phyloP scores from a whole-genome alignment of 2,888 invertebrate species.

The Lycia hirtaria region DNA sequence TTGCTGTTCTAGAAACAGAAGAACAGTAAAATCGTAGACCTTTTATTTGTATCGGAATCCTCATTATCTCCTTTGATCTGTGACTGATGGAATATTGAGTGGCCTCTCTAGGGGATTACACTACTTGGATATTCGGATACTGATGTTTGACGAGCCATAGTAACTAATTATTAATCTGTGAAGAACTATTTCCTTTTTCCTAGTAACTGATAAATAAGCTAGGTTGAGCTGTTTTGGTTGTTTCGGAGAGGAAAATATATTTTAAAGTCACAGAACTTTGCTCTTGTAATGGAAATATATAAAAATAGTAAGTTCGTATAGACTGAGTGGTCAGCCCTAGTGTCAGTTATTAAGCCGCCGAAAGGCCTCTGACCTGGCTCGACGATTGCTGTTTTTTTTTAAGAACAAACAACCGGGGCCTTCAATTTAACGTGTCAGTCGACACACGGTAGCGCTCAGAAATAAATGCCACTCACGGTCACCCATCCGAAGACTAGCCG shows the following conservation, averaged over 20 bases:
- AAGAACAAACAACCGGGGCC: too few species aligned
- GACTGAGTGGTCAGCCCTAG: too few species aligned
- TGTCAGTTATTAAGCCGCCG: too few species aligned
- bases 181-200: neutral
- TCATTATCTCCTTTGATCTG: constrained; percentile 26
- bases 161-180: neutral
- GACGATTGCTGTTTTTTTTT: too few species aligned
- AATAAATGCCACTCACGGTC: too few species aligned
- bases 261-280: constrained; percentile 3
- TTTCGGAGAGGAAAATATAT: constrained; percentile 5
- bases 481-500: too few species aligned
- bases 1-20: neutral
- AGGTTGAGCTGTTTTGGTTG: neutral
- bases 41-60: constrained; percentile 13
- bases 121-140: constrained; percentile 10
- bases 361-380: too few species aligned
- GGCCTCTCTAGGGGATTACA: constrained; percentile 18
- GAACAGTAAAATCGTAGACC: constrained; percentile 1
- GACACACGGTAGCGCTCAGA: too few species aligned
- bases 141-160: constrained; percentile 7
- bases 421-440: too few species aligned
- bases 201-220: neutral
- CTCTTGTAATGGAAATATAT: neutral
- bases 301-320: too few species aligned
- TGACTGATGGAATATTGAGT: constrained; percentile 30